phyloP scores from a whole-genome alignment of 2,797 vertebrate species.

The Bradypodion pumilum region DNA sequence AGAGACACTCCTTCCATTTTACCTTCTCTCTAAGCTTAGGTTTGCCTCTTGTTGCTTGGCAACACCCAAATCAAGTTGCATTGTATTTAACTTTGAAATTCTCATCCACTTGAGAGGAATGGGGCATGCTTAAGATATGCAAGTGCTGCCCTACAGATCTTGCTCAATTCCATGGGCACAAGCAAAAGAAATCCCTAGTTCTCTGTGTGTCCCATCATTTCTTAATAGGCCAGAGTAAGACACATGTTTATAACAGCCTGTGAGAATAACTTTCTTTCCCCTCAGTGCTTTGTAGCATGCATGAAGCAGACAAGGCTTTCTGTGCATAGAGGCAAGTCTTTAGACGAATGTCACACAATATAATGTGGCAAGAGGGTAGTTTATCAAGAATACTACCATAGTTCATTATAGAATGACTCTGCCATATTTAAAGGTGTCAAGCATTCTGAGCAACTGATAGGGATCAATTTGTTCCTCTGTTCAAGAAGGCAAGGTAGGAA shows the following conservation, averaged over 20 bases:
- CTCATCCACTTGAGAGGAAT: not conserved
- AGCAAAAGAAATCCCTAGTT: not conserved
- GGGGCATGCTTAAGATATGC: not conserved
- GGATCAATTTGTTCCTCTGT: conserved; percentile 70
- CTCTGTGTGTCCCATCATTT: conserved; percentile 31
- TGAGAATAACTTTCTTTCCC: conserved; percentile 53
- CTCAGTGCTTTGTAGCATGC: conserved; percentile 60
- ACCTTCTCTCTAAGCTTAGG: not conserved
- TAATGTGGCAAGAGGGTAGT: conserved; percentile 71
- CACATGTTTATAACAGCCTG: conserved; percentile 44
- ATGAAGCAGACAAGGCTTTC: conserved; percentile 58
- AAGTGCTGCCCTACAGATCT: not conserved
- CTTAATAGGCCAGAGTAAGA: conserved; percentile 50
- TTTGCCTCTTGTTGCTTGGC: not conserved
- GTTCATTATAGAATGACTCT: conserved; percentile 75
- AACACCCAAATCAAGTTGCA: not conserved
- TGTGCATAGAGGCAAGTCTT: conserved; percentile 62
- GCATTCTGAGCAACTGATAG: conserved; percentile 57
- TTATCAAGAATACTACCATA: conserved; percentile 72
- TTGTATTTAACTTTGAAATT: too few relatives aligned
- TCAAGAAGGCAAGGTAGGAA: conserved; percentile 52
- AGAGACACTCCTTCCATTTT: too few relatives aligned
- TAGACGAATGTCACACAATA: conserved; percentile 71
- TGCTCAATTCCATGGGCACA: conserved; percentile 1
- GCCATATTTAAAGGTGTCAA: conserved; percentile 71